phyloP scores from a whole-genome alignment of 2,797 vertebrate species.

The Cygnus olor region DNA sequence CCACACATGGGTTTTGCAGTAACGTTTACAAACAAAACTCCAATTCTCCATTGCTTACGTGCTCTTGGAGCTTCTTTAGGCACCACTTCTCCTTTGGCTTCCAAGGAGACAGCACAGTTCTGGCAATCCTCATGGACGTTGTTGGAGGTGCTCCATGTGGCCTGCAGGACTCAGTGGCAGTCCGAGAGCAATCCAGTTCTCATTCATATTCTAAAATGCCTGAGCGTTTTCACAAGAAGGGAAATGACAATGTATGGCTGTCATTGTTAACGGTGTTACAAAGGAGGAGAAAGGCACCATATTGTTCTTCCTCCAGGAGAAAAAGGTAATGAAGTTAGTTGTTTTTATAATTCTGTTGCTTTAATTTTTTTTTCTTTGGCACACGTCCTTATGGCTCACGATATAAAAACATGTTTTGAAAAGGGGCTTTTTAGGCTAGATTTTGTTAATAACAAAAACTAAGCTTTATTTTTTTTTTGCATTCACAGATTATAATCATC shows the following conservation, averaged over 20 bases:
- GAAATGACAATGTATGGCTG: background rate
- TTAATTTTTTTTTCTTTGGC: background rate
- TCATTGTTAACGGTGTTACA: background rate
- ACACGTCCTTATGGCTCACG: background rate
- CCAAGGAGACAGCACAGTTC: background rate
- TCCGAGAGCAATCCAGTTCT: background rate
- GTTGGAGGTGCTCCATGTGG: fast-evolving
- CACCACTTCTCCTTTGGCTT: background rate
- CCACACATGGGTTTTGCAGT: background rate
- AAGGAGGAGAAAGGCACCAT: background rate
- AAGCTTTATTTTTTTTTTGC: background rate
- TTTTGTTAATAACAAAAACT: background rate
- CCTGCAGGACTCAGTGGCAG: background rate
- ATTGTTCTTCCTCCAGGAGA: background rate
- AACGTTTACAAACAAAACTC: background rate
- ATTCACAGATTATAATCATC: background rate
- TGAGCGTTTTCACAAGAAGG: background rate
- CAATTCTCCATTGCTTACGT: background rate
- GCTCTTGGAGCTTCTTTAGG: background rate
- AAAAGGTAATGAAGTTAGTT: background rate
- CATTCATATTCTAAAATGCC: background rate
- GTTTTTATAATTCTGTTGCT: background rate
- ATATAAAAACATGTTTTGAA: background rate
- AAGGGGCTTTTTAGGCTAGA: background rate
- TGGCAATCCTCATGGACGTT: background rate